phyloP scores from a whole-genome alignment of 1,140 invertebrate species.

The Saxidomus purpurata region DNA sequence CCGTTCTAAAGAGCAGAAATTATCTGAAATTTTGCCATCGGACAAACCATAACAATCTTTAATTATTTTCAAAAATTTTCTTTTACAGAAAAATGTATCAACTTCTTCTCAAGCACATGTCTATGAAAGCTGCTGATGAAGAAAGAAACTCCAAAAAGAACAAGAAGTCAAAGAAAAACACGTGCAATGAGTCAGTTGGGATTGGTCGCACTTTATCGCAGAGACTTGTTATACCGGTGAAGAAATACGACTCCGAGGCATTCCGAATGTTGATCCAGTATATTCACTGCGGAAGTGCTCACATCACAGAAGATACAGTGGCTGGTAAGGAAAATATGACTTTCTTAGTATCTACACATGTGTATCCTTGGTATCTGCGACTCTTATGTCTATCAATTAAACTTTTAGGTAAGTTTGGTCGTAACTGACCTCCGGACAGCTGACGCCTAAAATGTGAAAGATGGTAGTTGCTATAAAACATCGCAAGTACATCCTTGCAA shows the following conservation, averaged over 20 bases:
- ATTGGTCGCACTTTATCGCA: constrained; percentile 23
- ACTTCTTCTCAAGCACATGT: constrained; percentile 63
- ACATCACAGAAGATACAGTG: constrained; percentile 44
- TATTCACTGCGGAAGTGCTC: constrained; percentile 48
- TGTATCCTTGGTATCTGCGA: too few relatives aligned
- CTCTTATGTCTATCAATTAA: too few relatives aligned
- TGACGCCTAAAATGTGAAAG: too few relatives aligned
- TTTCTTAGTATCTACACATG: too few relatives aligned
- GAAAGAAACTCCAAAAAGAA: not conserved
- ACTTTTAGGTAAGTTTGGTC: not conserved
- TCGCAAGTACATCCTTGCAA: too few relatives aligned
- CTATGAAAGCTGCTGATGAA: not conserved
- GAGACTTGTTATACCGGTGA: constrained; percentile 35
- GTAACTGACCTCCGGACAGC: too few relatives aligned
- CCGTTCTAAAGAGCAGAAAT: too few relatives aligned
- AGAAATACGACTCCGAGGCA: constrained; percentile 41
- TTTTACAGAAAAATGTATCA: constrained; percentile 70
- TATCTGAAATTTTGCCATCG: not conserved
- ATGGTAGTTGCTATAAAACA: too few relatives aligned
- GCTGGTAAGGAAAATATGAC: constrained; percentile 1
- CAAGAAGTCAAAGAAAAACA: constrained; percentile 12
- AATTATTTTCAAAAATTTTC: too few relatives aligned
- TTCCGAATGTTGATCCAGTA: constrained; percentile 51
- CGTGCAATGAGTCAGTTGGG: not conserved
- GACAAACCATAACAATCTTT: too few relatives aligned